Evolutionary conservation across 2,888 invertebrate species (phyloP).

Genomic region (Seladonia tumulorum): DNA sequence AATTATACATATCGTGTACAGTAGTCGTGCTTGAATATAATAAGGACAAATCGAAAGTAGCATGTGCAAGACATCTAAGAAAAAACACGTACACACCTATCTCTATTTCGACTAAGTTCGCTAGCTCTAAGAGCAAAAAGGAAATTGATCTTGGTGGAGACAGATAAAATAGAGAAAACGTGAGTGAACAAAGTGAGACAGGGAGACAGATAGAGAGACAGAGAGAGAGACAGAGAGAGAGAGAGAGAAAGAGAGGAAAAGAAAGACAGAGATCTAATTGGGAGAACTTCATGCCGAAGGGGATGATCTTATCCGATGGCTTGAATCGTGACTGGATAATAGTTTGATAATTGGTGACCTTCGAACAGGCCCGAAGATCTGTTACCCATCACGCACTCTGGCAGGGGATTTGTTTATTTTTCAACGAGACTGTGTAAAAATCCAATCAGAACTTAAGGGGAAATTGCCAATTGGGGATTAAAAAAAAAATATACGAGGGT

Average conservation of each 20-base stretch:
- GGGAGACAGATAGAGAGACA: slow-evolving; percentile 34
- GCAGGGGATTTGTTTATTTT: neutral
- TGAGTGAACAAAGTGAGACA: slow-evolving; percentile 28
- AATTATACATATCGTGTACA: slow-evolving; percentile 44
- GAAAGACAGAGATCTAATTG: slow-evolving; percentile 67
- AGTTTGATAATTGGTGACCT: neutral
- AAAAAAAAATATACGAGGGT: neutral
- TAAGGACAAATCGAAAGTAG: slow-evolving; percentile 77
- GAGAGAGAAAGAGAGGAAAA: slow-evolving; percentile 30
- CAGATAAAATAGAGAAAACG: slow-evolving; percentile 44
- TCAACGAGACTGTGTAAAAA: neutral
- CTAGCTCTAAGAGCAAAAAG: slow-evolving; percentile 76
- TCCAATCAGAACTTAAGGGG: neutral
- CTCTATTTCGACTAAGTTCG: slow-evolving; percentile 76
- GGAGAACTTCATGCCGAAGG: slow-evolving; percentile 76
- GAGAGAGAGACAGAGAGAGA: slow-evolving; percentile 33
- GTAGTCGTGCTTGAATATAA: slow-evolving; percentile 74
- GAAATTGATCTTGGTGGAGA: slow-evolving; percentile 67
- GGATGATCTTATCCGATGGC: slow-evolving; percentile 46
- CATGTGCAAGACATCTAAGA: slow-evolving; percentile 83
- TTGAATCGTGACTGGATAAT: slow-evolving; percentile 28
- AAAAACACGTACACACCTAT: slow-evolving; percentile 82
- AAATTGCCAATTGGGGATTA: neutral
- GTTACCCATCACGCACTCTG: slow-evolving; percentile 12
- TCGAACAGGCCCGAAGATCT: neutral